Conservation (phyloP, 1,140 invertebrate genomes). For the Zaprionus nigranus region DNA sequence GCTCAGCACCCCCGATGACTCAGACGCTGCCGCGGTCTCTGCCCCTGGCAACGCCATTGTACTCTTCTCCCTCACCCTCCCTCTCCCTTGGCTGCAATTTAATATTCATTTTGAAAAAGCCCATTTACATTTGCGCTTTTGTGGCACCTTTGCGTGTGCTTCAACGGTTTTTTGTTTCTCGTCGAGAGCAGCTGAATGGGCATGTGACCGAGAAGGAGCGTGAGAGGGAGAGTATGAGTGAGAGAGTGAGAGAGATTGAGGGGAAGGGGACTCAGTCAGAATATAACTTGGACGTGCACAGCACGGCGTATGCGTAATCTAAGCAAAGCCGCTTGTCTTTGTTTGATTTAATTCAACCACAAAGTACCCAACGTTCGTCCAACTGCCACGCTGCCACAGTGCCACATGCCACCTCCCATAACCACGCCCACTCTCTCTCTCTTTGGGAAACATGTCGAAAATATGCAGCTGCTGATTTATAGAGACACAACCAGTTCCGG, state of each 20-base stretch:
- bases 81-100: constrained; percentile 49
- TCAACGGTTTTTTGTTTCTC: constrained; percentile 9
- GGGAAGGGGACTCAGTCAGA: neutral
- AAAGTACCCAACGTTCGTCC: constrained; percentile 27
- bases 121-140: constrained; percentile 69
- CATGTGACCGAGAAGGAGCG: neutral
- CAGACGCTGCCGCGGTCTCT: neutral
- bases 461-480: constrained; percentile 72
- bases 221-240: neutral
- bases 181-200: neutral
- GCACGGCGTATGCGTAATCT: constrained; percentile 75
- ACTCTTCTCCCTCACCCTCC: neutral
- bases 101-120: constrained; percentile 79
- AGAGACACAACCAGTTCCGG: constrained; percentile 24
- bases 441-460: constrained; percentile 7
- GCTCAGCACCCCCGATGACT: constrained; percentile 3
- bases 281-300: constrained; percentile 23
- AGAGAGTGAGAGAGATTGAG: neutral
- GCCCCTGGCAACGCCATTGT: constrained; percentile 1
- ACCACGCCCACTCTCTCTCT: no score
- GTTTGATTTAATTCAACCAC: constrained; percentile 78
- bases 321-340: constrained; percentile 63
- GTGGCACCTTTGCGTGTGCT: constrained; percentile 45
- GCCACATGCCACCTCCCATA: neutral
- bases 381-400: neutral